Conservation (phyloP, 2,888 invertebrate species). For the Andrena bucephala region DNA sequence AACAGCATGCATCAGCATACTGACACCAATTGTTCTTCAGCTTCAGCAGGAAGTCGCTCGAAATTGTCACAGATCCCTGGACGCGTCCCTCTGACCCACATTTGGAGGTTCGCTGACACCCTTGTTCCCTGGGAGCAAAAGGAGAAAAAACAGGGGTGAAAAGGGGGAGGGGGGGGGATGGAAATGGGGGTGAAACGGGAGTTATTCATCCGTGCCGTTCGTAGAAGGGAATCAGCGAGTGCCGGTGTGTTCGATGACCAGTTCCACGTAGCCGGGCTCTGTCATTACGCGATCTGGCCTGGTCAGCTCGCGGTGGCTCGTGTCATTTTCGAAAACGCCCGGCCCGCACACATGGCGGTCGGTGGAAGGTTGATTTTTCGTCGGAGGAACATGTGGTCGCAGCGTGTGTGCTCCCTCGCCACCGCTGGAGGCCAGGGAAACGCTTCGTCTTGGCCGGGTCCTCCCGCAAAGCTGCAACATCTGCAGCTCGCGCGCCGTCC, state of each 20-base stretch:
- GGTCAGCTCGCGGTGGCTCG: slow-evolving; percentile 21
- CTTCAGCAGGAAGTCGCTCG: background rate
- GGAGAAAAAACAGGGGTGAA: background rate
- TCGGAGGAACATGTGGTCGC: slow-evolving; percentile 54
- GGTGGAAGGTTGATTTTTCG: slow-evolving; percentile 1
- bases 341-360: slow-evolving; percentile 27
- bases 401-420: slow-evolving; percentile 48
- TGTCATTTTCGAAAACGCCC: slow-evolving; percentile 44
- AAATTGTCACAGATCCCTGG: background rate
- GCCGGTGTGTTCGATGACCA: slow-evolving; percentile 1
- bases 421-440: slow-evolving; percentile 41
- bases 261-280: background rate
- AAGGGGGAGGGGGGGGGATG: too few species aligned
- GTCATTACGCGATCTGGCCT: slow-evolving; percentile 16
- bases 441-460: slow-evolving; percentile 6
- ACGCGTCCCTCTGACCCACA: background rate
- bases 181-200: too few species aligned
- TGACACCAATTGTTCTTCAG: background rate
- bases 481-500: slow-evolving; percentile 35
- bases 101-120: background rate
- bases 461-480: slow-evolving; percentile 62
- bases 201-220: background rate
- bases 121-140: background rate
- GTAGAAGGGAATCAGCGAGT: background rate
- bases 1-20: background rate